These are phyloP conservation scores for Nomada hirtipes DNA, from an alignment of 2,888 invertebrate species.

Conservation along the genomic window DNA sequence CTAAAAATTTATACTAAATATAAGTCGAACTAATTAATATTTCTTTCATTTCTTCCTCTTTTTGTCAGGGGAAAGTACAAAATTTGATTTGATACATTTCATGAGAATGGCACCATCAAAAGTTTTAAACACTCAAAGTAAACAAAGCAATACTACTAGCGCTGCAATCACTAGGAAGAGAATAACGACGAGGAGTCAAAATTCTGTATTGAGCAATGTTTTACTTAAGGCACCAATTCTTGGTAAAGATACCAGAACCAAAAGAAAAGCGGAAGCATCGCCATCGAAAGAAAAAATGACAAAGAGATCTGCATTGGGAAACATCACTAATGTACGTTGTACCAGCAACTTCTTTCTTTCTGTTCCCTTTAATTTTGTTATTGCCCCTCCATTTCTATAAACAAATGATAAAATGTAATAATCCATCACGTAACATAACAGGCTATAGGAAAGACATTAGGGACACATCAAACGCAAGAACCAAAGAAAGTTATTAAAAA, in stretches of 20 bases:
- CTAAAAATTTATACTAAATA: too few relatives aligned
- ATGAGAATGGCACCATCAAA: slow-evolving; percentile 88
- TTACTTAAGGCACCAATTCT: slow-evolving; percentile 84
- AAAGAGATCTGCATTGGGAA: slow-evolving; percentile 94
- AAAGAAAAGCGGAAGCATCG: slow-evolving; percentile 93
- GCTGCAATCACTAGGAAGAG: slow-evolving; percentile 84
- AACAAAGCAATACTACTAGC: slow-evolving; percentile 84
- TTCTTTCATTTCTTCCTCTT: background rate
- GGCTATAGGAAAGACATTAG: slow-evolving; percentile 80
- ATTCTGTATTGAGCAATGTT: slow-evolving; percentile 73
- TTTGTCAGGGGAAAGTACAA: slow-evolving; percentile 3
- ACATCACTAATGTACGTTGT: slow-evolving; percentile 90
- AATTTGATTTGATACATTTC: slow-evolving; percentile 71
- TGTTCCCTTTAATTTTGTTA: background rate
- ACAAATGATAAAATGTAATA: background rate
- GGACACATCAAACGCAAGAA: slow-evolving; percentile 73
- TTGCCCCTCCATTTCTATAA: background rate
- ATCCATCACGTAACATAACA: slow-evolving; percentile 42
- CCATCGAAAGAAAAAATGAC: slow-evolving; percentile 90
- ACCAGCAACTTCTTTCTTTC: background rate
- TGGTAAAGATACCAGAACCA: slow-evolving; percentile 86
- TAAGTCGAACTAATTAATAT: background rate
- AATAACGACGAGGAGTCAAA: slow-evolving; percentile 88
- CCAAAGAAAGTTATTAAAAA: slow-evolving; percentile 77
- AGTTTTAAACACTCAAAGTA: slow-evolving; percentile 85